phyloP scores from a whole-genome alignment of 2,888 invertebrate species.

The Thera obeliscata region DNA sequence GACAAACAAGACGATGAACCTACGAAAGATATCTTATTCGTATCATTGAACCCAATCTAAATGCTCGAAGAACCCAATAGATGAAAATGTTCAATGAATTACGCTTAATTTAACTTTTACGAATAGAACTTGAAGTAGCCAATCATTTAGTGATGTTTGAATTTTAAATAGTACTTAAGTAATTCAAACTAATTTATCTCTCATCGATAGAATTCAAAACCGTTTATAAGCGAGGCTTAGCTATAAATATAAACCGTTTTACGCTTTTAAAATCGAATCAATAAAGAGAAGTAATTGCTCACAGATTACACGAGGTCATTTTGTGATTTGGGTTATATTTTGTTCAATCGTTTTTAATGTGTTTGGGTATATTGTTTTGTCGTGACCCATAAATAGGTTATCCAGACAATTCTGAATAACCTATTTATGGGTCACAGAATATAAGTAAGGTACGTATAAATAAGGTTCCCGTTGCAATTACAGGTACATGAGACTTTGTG shows the following conservation, averaged over 20 bases:
- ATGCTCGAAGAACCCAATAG: not conserved
- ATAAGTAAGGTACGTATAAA: too few species aligned
- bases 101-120: conserved; percentile 16
- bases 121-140: conserved; percentile 21
- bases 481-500: too few species aligned
- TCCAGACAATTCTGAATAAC: too few species aligned
- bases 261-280: conserved; percentile 16
- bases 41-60: conserved; percentile 11
- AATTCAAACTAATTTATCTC: conserved; percentile 15
- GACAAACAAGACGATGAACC: conserved; percentile 22
- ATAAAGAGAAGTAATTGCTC: conserved; percentile 5
- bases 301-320: not conserved
- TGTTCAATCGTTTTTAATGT: too few species aligned
- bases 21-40: conserved; percentile 15
- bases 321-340: too few species aligned
- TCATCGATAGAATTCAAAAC: conserved; percentile 10
- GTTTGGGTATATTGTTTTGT: too few species aligned
- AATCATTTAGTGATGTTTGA: conserved; percentile 16
- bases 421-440: too few species aligned
- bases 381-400: too few species aligned
- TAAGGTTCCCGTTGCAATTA: too few species aligned
- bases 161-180: conserved; percentile 18
- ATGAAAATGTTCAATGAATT: conserved; percentile 12
- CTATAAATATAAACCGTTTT: not conserved
- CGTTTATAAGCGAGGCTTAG: not conserved